Evolutionary conservation across 2,797 vertebrate genomes (phyloP), one percentile per base, ranked within the genome.

Genomic region (Pagetopsis macropterus): DNA sequence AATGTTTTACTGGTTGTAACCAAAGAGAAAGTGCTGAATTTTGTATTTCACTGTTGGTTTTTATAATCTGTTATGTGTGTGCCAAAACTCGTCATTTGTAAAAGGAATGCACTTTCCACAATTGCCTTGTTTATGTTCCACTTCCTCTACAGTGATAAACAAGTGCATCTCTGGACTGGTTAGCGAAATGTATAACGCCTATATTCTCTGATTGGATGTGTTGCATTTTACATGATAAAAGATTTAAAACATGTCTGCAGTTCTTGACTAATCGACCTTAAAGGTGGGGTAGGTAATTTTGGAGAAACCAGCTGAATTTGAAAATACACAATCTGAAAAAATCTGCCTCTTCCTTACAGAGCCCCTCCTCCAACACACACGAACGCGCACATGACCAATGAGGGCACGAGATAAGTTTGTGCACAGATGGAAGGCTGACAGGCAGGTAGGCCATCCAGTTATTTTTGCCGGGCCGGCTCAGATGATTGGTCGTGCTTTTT

Each of bases 81-180:
- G 11, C 4, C 54, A 55, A 70, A 54, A 1, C 11, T 69, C 65
- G 19, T 79, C 50, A 40, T 69, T 51, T 78, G 33, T 52, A 60
- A 78, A 55, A 19, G 55, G 16, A 76, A 78, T 49, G 81, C 83
- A 89, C 79, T 85, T 85, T 86, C 10, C 13, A 23, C 44, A 52
- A 14, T 44, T 60, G 51, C 27, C 37, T 55, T 72, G 21, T 50
- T 70, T 49, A 37, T 65, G 62, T 44, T 46, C 62, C 4, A 40
- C 23, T 8, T 21, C 52, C 44, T 31, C 15, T 33, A 13, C 60
- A 72, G 52, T 49, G 37, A 48, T 11, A 59, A 9, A 37, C 8
- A 9, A 65, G 37, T 40, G 16, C 19, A 37, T 8, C 17, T 15
- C 16, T 14, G 31, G 15, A 50, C 37, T 14, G 13, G 15, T 16